phyloP scores from a whole-genome alignment of 2,888 invertebrate genomes.

The Eledone cirrhosa region DNA sequence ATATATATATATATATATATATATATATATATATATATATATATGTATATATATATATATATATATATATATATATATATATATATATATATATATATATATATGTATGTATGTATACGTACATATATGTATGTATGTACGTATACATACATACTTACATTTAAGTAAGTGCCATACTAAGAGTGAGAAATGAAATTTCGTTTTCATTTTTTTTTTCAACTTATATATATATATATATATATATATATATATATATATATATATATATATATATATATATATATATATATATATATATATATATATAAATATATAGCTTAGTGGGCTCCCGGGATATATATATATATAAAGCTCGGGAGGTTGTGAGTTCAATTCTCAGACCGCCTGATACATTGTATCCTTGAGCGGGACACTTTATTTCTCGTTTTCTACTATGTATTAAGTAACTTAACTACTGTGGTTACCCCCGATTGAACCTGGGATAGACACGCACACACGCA shows the following conservation, averaged over 20 bases:
- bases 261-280: background rate
- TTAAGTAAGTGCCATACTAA: too few species aligned
- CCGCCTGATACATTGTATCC: too few species aligned
- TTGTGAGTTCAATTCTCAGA: too few species aligned
- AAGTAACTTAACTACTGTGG: too few species aligned
- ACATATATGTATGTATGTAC: background rate
- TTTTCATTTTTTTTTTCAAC: background rate
- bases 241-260: background rate
- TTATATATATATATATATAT: background rate
- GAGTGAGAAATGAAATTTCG: too few species aligned
- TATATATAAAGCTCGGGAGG: too few species aligned
- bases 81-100: background rate
- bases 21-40: background rate
- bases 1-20: background rate
- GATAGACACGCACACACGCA: too few species aligned
- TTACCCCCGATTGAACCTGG: background rate
- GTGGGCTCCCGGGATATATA: background rate
- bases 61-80: slow-evolving; percentile 2
- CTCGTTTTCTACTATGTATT: too few species aligned
- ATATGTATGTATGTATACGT: background rate
- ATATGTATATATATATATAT: slow-evolving; percentile 2
- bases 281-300: background rate
- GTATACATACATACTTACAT: too few species aligned
- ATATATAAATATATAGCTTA: background rate
- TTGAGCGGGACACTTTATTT: too few species aligned